These are phyloP conservation scores for Anolis apletophallus DNA, from an alignment of 2,797 vertebrate species.

Conservation along the genomic window DNA sequence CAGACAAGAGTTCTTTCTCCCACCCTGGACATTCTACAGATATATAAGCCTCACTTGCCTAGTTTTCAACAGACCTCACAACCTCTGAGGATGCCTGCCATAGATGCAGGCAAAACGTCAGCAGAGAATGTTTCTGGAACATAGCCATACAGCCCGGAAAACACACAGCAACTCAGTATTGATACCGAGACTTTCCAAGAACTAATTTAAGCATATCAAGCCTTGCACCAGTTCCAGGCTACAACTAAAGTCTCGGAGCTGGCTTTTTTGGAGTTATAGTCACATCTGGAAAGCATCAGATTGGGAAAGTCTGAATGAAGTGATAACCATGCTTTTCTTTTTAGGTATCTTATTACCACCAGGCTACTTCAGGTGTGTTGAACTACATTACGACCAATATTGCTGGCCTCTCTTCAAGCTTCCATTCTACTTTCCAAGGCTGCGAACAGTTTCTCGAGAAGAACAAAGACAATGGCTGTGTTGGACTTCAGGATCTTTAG, in stretches of 20 bases:
- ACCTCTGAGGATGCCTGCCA: no score
- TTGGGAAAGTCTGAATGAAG: neutral
- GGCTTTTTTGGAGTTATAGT: no score
- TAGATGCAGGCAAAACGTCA: no score
- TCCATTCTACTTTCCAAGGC: constrained; percentile 85
- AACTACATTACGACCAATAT: constrained; percentile 93
- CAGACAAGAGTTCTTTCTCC: no score
- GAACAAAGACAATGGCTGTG: constrained; percentile 80
- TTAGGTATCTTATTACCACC: constrained; percentile 96
- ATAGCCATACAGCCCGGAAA: no score
- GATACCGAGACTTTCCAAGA: neutral
- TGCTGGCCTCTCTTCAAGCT: constrained; percentile 88
- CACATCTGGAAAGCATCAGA: neutral
- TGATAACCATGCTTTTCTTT: constrained; percentile 7
- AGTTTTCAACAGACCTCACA: no score
- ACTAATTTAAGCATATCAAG: neutral
- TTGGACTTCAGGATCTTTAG: constrained; percentile 45
- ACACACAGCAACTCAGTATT: no score
- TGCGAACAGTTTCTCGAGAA: constrained; percentile 89
- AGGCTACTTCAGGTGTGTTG: constrained; percentile 89
- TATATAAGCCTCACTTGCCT: no score
- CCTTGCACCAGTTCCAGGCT: neutral
- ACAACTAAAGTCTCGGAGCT: neutral
- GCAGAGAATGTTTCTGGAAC: no score
- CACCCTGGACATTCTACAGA: no score